A percentile compares a stretch with the other conserved stretches of the same genome.
phyloP scores from a whole-genome alignment of 1,140 invertebrate species.

The Eupeodes corollae region DNA sequence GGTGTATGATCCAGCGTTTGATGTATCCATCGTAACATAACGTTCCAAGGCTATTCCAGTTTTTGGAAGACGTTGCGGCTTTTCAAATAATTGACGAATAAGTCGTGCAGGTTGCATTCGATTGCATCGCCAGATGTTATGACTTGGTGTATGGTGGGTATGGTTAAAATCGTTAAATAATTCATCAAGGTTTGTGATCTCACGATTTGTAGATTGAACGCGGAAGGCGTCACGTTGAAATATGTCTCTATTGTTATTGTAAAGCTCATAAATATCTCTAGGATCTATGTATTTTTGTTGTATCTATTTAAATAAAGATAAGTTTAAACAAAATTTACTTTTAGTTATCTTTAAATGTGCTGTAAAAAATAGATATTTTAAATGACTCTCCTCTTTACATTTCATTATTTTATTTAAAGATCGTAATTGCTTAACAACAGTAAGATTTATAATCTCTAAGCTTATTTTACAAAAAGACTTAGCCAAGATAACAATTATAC shows the following conservation, averaged over 20 bases:
- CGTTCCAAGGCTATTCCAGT: conserved; percentile 51
- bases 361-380: too few species aligned
- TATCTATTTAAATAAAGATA: conserved; percentile 9
- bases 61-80: conserved; percentile 40
- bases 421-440: too few species aligned
- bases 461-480: too few species aligned
- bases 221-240: conserved; percentile 42
- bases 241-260: conserved; percentile 36
- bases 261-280: conserved; percentile 38
- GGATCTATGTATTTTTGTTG: conserved; percentile 33
- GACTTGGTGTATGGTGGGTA: conserved; percentile 2
- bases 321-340: too few species aligned
- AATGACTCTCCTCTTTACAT: too few species aligned
- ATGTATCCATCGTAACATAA: conserved; percentile 54
- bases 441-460: too few species aligned
- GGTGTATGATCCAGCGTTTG: conserved; percentile 43
- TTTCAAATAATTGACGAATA: conserved; percentile 49
- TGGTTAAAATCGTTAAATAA: conserved; percentile 30
- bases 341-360: too few species aligned
- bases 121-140: conserved; percentile 48
- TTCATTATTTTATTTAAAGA: too few species aligned
- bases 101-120: conserved; percentile 49
- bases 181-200: conserved; percentile 32
- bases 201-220: conserved; percentile 40
- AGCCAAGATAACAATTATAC: too few species aligned